Conservation (phyloP, 2,797 vertebrate species). For the Graptemys geographica region DNA sequence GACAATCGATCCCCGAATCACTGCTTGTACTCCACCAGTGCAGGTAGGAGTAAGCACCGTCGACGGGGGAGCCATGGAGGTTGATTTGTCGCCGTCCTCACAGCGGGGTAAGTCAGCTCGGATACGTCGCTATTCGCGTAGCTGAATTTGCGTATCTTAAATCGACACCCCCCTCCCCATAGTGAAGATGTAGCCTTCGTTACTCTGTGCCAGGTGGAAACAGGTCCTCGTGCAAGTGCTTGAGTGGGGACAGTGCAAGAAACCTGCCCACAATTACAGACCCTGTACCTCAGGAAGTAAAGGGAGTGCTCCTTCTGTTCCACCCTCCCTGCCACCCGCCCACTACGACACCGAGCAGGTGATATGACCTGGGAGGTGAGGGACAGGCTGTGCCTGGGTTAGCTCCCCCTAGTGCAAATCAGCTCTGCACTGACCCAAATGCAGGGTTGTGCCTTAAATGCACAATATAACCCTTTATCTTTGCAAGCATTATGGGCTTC, state of each 20-base stretch:
- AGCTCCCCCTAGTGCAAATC: background rate
- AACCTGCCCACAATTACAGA: background rate
- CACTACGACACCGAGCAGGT: background rate
- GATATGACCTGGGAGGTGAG: background rate
- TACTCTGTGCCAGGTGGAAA: background rate
- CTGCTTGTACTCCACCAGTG: no score
- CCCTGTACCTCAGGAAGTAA: background rate
- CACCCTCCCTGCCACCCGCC: background rate
- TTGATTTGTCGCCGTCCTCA: no score
- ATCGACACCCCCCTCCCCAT: no score
- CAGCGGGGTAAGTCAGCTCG: no score
- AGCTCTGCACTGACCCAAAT: background rate
- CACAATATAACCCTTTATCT: background rate
- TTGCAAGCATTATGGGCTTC: fast-evolving
- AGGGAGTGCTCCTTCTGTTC: background rate
- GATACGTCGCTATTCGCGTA: no score
- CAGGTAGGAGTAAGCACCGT: no score
- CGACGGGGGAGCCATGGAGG: no score
- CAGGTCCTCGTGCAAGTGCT: background rate
- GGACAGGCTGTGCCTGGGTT: background rate
- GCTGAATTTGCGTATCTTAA: no score
- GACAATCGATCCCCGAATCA: no score
- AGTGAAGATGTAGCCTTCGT: background rate
- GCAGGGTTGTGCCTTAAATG: background rate
- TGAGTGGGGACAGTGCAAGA: background rate